Evolutionary conservation across 2,113 vertebrate genomes (phyloP), one percentile per base, ranked within the genome.

Genomic region (Murina feae): DNA sequence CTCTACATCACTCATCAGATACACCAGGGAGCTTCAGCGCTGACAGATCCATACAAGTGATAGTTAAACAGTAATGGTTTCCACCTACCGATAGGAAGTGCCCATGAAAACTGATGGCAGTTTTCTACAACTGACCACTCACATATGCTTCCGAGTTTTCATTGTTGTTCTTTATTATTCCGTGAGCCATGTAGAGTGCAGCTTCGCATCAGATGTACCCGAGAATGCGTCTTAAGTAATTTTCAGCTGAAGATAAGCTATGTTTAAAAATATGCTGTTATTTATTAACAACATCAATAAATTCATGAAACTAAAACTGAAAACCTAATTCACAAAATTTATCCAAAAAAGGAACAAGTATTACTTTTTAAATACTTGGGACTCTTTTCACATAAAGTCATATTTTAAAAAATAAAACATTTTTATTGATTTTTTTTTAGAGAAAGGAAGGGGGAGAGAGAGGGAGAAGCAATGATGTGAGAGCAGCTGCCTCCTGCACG

Each of bases 51-150:
- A 86, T 55, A 93, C 51, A 93, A 96, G 92, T 49, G 28, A 76
- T 94, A 92, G 85, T 89, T 42, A 85, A 92, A 68, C n/a, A 55
- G 23, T 37, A 93, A 91, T 91, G 74, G 95, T 90, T 96, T 94
- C 47, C 47, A 85, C 74, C 79, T 95, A 95, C 37, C 95, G 90
- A 92, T 93, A 96, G 39, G 78, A 87, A 95, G 76, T 93, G 84
- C 68, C 37, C 49, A 51, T 60, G 68, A 94, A 97, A 95, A 66
- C 21, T 63, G 30, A 17, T 66, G n/a, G 71, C 37, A 91, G 75
- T 95, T 93, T 92, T 95, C 71, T 80, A 89, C 8, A 55, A 55
- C 17, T 44, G 90, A 60, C 11, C 20, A 20, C 51, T 92, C 55
- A 35, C 37, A 75, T 9, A n/a, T 9, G 68, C 4, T 35, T 91